Evolutionary conservation across 2,113 vertebrate genomes (phyloP).

Genomic region (Pterocles orientalis): DNA sequence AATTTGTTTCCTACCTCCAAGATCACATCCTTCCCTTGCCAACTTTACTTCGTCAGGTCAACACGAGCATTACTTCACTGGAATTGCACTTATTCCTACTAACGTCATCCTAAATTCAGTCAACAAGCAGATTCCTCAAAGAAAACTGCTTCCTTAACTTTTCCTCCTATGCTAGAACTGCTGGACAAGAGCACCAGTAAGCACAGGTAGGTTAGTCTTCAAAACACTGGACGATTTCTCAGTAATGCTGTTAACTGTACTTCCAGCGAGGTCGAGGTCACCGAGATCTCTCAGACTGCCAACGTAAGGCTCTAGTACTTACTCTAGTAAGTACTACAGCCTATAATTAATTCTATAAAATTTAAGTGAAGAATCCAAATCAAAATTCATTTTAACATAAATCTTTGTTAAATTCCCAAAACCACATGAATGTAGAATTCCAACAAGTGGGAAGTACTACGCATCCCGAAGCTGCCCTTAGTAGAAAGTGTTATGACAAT

Average conservation of each 20-base stretch:
- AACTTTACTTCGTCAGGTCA: neutral
- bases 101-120: neutral
- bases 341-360: neutral
- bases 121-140: neutral
- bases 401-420: neutral
- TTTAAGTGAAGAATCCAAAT: neutral
- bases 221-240: neutral
- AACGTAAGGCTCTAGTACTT: neutral
- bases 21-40: neutral
- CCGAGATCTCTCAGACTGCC: neutral
- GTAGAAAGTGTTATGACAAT: neutral
- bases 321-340: neutral
- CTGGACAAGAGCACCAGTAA: neutral
- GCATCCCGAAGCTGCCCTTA: neutral
- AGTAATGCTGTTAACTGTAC: neutral
- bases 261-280: neutral
- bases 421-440: fast-evolving
- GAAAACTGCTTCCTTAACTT: neutral
- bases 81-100: neutral
- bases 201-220: neutral
- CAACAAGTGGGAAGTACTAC: neutral
- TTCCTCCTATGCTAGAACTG: neutral
- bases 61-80: neutral
- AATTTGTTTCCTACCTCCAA: neutral
- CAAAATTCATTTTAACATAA: neutral